A percentile compares a stretch with the other conserved stretches of the same genome.
Conservation (phyloP, 2,888 invertebrate genomes). For the Ectropis crepuscularia region DNA sequence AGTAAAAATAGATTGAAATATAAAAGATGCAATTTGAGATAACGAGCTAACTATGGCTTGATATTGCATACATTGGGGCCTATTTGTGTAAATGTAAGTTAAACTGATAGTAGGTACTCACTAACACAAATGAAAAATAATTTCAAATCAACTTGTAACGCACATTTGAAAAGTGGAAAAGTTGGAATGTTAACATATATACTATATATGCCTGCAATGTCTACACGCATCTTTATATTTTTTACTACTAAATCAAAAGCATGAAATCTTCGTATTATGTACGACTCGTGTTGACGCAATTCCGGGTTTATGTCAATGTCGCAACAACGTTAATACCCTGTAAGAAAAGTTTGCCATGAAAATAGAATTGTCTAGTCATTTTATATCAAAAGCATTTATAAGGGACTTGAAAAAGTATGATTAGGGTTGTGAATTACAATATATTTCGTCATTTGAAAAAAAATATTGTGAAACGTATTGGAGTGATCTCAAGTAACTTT, state of each 20-base stretch:
- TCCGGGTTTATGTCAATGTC: slow-evolving; percentile 9
- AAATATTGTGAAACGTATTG: slow-evolving; percentile 60
- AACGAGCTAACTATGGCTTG: not conserved
- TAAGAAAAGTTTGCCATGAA: slow-evolving; percentile 65
- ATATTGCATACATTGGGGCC: not conserved
- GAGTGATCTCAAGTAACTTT: slow-evolving; percentile 75
- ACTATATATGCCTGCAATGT: not conserved
- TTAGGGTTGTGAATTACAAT: slow-evolving; percentile 83
- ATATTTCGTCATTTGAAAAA: slow-evolving; percentile 68
- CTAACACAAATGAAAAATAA: too few species aligned
- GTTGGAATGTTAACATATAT: too few species aligned
- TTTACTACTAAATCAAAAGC: not conserved
- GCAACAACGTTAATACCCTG: slow-evolving; percentile 40
- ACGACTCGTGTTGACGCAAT: slow-evolving; percentile 7
- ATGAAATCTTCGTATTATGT: slow-evolving; percentile 5
- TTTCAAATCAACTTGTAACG: too few species aligned
- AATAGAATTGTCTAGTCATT: slow-evolving; percentile 74
- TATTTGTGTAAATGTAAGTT: slow-evolving; percentile 5
- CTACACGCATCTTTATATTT: not conserved
- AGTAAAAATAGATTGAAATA: too few species aligned
- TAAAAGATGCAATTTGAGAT: too few species aligned
- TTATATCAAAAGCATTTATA: slow-evolving; percentile 71
- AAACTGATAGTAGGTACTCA: not conserved
- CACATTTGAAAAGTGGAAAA: too few species aligned
- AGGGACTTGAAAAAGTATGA: slow-evolving; percentile 65